A percentile compares a stretch with the other conserved stretches of the same genome.
Evolutionary conservation across 2,888 invertebrate species (phyloP).

Genomic region (Ophion ellenae): DNA sequence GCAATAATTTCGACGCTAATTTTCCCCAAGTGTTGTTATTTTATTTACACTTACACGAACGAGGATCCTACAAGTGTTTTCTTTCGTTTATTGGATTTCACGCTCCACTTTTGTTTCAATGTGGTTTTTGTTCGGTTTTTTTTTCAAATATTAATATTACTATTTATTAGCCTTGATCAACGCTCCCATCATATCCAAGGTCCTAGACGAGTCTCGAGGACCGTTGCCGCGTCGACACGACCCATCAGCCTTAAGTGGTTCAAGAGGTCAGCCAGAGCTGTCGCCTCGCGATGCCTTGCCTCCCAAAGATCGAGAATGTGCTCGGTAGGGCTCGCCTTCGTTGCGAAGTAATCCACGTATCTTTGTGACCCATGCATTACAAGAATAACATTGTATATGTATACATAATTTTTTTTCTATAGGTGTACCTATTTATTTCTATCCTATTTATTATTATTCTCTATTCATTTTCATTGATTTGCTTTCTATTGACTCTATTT

Average conservation of each 20-base stretch:
- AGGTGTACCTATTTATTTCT: too few relatives aligned
- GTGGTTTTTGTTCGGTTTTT: background rate
- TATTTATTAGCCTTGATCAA: constrained; percentile 34
- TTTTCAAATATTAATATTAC: constrained; percentile 4
- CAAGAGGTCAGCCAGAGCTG: constrained; percentile 91
- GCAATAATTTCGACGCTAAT: constrained; percentile 69
- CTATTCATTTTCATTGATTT: too few relatives aligned
- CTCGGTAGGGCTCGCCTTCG: constrained; percentile 96
- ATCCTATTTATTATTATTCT: too few relatives aligned
- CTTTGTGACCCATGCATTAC: constrained; percentile 57
- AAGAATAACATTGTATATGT: constrained; percentile 38
- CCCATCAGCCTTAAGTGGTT: constrained; percentile 94
- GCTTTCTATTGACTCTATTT: too few relatives aligned
- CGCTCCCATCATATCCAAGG: constrained; percentile 73
- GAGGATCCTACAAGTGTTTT: constrained; percentile 47
- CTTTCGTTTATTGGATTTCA: constrained; percentile 11
- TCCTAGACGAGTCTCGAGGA: constrained; percentile 86
- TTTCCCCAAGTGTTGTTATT: constrained; percentile 48
- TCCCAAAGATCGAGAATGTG: constrained; percentile 97
- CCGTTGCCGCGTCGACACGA: constrained; percentile 91
- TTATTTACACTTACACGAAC: constrained; percentile 73
- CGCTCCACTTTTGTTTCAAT: too few relatives aligned
- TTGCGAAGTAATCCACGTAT: constrained; percentile 97
- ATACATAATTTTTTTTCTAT: background rate
- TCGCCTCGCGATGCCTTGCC: constrained; percentile 92